Evolutionary conservation across 2,888 invertebrate genomes (phyloP).

Genomic region (Synanthedon vespiformis): DNA sequence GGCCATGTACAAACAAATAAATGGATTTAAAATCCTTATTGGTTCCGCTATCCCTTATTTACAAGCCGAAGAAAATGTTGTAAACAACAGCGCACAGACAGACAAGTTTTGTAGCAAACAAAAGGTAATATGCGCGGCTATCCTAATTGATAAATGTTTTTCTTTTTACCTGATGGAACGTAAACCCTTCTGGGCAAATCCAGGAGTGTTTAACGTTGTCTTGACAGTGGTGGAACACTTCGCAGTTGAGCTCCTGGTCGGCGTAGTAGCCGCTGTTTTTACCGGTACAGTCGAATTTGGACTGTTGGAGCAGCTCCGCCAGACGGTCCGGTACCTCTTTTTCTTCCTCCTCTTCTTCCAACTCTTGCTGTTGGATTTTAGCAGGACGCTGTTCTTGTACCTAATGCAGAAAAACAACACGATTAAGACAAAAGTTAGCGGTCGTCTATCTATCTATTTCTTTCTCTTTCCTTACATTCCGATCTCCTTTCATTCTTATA

Average conservation of each 20-base stretch:
- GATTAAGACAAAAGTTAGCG: too few relatives aligned
- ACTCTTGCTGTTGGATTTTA: conserved; percentile 37
- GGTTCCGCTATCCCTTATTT: too few relatives aligned
- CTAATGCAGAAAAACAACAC: conserved; percentile 8
- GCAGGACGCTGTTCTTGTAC: conserved; percentile 39
- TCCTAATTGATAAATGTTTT: too few relatives aligned
- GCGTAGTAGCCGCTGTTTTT: conserved; percentile 92
- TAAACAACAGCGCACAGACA: too few relatives aligned
- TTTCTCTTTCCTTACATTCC: too few relatives aligned
- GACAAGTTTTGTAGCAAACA: too few relatives aligned
- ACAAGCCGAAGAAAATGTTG: too few relatives aligned
- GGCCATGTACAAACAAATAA: too few relatives aligned
- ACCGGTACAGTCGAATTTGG: conserved; percentile 83
- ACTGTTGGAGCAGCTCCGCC: conserved; percentile 81
- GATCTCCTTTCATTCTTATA: too few relatives aligned
- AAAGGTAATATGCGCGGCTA: too few relatives aligned
- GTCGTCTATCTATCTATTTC: too few relatives aligned
- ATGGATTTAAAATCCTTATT: too few relatives aligned
- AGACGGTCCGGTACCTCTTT: conserved; percentile 89
- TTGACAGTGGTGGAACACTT: conserved; percentile 94
- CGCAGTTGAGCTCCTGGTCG: conserved; percentile 88
- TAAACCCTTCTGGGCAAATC: conserved; percentile 93
- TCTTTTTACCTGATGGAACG: conserved; percentile 80
- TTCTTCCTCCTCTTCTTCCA: conserved; percentile 73
- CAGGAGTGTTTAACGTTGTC: conserved; percentile 91